Percentiles rank a stretch among this genome's conserved stretches.
phyloP scores from a whole-genome alignment of 2,797 vertebrate species.

The Trachops cirrhosus region DNA sequence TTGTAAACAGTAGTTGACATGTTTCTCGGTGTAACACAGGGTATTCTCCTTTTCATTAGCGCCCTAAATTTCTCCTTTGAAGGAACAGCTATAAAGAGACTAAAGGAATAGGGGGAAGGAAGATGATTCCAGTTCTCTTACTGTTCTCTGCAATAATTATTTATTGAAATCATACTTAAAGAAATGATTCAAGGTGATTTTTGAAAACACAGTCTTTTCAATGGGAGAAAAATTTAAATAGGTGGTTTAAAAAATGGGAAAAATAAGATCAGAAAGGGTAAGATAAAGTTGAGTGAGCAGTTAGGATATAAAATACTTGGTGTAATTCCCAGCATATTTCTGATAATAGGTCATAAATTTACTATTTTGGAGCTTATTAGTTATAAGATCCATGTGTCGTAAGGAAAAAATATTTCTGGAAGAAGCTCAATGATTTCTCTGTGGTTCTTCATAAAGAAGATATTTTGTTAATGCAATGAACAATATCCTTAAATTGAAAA shows the following conservation, averaged over 20 bases:
- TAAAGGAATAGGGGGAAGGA: not conserved
- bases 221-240: not conserved
- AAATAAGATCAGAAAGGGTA: not conserved
- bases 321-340: not conserved
- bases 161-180: not conserved
- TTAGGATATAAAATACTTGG: not conserved
- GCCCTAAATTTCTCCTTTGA: not conserved
- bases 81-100: not conserved
- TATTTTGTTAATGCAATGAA: not conserved
- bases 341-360: not conserved
- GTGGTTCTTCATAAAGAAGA: not conserved
- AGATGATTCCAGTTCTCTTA: not conserved
- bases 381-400: not conserved
- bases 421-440: not conserved
- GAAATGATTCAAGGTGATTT: not conserved
- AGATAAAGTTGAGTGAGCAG: not conserved
- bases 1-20: not conserved
- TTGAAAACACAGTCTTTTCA: constrained; percentile 5
- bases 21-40: not conserved
- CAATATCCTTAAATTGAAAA: not conserved
- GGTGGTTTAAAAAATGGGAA: not conserved
- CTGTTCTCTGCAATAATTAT: not conserved
- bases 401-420: not conserved
- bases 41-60: not conserved
- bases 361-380: not conserved